Conservation (phyloP, 2,888 invertebrate species). For the Chromoteleia sp. region DNA sequence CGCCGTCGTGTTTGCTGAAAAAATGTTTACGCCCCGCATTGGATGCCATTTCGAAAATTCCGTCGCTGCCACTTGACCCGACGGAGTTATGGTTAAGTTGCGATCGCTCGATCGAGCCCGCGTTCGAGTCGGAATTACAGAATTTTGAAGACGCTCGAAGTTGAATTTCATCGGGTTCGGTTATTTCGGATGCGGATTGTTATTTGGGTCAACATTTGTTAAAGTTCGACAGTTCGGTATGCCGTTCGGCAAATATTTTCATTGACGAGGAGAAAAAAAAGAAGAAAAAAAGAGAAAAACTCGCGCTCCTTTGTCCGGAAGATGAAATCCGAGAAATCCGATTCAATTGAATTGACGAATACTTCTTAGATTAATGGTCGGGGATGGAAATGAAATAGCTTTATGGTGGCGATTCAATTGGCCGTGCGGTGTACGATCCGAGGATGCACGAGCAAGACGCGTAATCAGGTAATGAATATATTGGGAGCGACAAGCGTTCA, state of each 20-base stretch:
- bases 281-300: too few relatives aligned
- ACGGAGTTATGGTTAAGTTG: too few relatives aligned
- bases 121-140: too few relatives aligned
- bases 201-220: too few relatives aligned
- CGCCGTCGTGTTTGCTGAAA: not conserved
- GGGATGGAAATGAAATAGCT: slow-evolving; percentile 40
- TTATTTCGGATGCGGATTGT: too few relatives aligned
- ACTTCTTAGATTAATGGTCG: slow-evolving; percentile 20
- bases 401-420: slow-evolving; percentile 53
- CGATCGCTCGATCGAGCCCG: too few relatives aligned
- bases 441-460: slow-evolving; percentile 66
- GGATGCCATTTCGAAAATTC: not conserved
- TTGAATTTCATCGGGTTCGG: too few relatives aligned
- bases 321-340: not conserved
- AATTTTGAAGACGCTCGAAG: too few relatives aligned
- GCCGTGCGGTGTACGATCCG: slow-evolving; percentile 26
- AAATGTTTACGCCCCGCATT: not conserved
- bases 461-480: slow-evolving; percentile 82
- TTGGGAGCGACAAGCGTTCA: slow-evolving; percentile 77
- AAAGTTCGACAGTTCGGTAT: too few relatives aligned
- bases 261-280: too few relatives aligned
- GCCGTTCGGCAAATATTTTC: too few relatives aligned
- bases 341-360: slow-evolving; percentile 17
- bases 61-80: slow-evolving; percentile 2
- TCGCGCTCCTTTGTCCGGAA: too few relatives aligned